phyloP scores from a whole-genome alignment of 1,140 invertebrate genomes.

The Camponotus floridanus region DNA sequence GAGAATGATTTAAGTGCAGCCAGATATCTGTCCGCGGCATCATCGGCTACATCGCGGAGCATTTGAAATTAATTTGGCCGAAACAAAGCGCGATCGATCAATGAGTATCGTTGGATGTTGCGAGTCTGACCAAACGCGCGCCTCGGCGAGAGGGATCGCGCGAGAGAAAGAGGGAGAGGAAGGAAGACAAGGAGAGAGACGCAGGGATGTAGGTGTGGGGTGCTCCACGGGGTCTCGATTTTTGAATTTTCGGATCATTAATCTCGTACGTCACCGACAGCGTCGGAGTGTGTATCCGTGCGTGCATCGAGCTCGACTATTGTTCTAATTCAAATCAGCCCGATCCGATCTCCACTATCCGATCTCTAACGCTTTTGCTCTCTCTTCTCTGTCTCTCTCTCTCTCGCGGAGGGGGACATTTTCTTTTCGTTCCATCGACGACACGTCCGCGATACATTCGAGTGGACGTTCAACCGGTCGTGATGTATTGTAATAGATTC shows the following conservation, averaged over 20 bases:
- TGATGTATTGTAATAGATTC: slow-evolving; percentile 77
- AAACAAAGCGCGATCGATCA: slow-evolving; percentile 80
- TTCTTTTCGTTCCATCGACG: slow-evolving; percentile 44
- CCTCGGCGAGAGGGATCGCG: slow-evolving; percentile 55
- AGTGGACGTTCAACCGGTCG: slow-evolving; percentile 58
- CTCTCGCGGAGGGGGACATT: slow-evolving; percentile 7
- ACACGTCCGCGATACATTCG: slow-evolving; percentile 60
- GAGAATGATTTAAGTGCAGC: slow-evolving; percentile 71
- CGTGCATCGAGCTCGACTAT: slow-evolving; percentile 69
- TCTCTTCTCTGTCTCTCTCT: slow-evolving; percentile 12
- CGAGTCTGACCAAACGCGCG: slow-evolving; percentile 57
- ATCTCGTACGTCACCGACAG: slow-evolving; percentile 78
- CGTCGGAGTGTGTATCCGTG: slow-evolving; percentile 60
- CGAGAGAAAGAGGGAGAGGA: slow-evolving; percentile 4
- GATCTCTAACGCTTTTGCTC: slow-evolving; percentile 72
- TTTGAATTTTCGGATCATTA: slow-evolving; percentile 81
- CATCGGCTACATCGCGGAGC: slow-evolving; percentile 64
- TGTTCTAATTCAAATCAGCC: slow-evolving; percentile 81
- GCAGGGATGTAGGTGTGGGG: slow-evolving; percentile 73
- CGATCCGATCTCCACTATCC: slow-evolving; percentile 77
- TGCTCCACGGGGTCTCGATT: slow-evolving; percentile 78
- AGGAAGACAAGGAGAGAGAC: slow-evolving; percentile 17
- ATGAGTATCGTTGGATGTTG: slow-evolving; percentile 71
- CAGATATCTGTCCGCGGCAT: slow-evolving; percentile 70
- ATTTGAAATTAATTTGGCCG: slow-evolving; percentile 79